Evolutionary conservation across 2,113 vertebrate species (phyloP).

Genomic region (Porphyrio hochstetteri): DNA sequence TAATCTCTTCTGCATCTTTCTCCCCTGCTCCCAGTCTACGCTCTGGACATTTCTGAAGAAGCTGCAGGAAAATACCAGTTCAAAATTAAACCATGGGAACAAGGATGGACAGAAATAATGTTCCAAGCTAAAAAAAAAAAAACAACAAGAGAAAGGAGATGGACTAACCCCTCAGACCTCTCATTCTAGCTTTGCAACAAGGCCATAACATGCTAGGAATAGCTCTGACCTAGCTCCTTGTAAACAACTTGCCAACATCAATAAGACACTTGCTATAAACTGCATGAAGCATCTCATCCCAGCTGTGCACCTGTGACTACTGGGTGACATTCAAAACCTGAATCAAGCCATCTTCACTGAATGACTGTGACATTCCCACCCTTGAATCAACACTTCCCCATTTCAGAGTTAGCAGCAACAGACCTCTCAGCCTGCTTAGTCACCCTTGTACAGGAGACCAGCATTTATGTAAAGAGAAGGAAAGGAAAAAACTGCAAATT

Average conservation of each 20-base stretch:
- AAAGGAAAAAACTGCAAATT: background rate
- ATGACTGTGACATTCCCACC: background rate
- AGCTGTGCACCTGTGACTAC: background rate
- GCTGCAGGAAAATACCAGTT: constrained; percentile 68
- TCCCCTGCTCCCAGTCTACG: constrained; percentile 87
- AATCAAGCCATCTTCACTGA: background rate
- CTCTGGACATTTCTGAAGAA: constrained; percentile 90
- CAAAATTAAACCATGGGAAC: background rate
- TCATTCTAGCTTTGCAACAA: background rate
- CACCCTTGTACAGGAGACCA: background rate
- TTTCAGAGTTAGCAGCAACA: background rate
- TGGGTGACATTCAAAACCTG: background rate
- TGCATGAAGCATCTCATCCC: background rate
- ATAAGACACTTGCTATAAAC: background rate
- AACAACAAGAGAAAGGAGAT: background rate
- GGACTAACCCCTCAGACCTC: background rate
- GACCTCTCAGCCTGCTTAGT: background rate
- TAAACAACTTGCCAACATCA: background rate
- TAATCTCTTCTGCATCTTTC: constrained; percentile 89
- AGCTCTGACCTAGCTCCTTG: background rate
- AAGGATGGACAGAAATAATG: background rate
- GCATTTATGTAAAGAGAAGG: background rate
- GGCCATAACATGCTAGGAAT: background rate
- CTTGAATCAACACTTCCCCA: background rate
- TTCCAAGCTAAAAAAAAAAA: background rate